phyloP scores from a whole-genome alignment of 2,797 vertebrate species.

The Enteromius thamalakanensis region DNA sequence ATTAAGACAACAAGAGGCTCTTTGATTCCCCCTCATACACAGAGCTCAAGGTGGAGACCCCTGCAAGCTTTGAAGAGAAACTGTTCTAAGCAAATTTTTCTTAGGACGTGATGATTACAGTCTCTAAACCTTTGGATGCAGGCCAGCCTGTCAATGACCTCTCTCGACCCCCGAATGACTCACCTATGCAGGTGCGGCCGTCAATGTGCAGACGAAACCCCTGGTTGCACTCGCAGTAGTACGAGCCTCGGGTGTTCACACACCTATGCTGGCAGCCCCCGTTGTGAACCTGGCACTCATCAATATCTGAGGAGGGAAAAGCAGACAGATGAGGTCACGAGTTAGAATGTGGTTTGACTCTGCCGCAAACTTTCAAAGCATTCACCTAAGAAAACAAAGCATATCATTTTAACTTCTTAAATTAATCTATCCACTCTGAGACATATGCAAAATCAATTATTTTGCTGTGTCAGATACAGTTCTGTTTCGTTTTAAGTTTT shows the following conservation, averaged over 20 bases:
- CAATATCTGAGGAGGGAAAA: conserved; percentile 75
- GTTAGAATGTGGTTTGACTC: conserved; percentile 1
- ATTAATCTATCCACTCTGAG: conserved; percentile 29
- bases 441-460: conserved; percentile 17
- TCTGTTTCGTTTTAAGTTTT: conserved; percentile 17
- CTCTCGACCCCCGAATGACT: conserved; percentile 60
- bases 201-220: conserved; percentile 83
- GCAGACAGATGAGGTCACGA: neutral
- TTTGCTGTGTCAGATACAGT: neutral
- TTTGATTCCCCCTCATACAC: conserved; percentile 53
- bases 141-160: conserved; percentile 41
- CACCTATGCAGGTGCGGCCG: conserved; percentile 83
- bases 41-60: conserved; percentile 45
- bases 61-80: conserved; percentile 56
- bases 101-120: conserved; percentile 48
- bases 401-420: conserved; percentile 2
- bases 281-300: conserved; percentile 83
- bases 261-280: conserved; percentile 88
- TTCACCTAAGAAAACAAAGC: conserved; percentile 27
- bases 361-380: neutral
- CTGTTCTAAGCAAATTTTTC: conserved; percentile 40
- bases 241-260: conserved; percentile 82
- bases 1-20: conserved; percentile 55
- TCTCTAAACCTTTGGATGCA: conserved; percentile 40
- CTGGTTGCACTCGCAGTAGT: conserved; percentile 80